Evolutionary conservation across 2,797 vertebrate genomes (phyloP).

Genomic region (Mus spretus): DNA sequence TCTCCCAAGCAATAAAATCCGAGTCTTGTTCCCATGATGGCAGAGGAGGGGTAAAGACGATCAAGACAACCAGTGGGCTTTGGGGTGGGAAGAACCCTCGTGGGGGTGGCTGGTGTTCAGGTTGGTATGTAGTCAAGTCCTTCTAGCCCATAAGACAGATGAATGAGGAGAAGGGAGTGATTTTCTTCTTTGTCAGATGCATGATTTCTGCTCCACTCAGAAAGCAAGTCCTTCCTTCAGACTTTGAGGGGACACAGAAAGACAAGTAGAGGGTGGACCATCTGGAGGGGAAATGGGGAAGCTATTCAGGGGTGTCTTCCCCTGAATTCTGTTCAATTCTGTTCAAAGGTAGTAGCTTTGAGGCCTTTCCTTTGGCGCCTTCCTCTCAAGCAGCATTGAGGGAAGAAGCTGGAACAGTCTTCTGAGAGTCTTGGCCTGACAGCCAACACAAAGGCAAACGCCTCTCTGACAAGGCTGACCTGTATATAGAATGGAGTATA

Average conservation of each 20-base stretch:
- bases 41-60: constrained; percentile 52
- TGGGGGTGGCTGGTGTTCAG: not conserved
- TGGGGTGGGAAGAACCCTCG: not conserved
- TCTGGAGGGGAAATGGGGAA: not conserved
- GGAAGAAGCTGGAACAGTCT: not conserved
- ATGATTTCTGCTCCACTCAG: not conserved
- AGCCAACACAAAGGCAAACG: not conserved
- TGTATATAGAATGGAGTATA: not conserved
- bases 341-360: fast-evolving
- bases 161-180: not conserved
- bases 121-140: not conserved
- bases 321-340: not conserved
- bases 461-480: not conserved
- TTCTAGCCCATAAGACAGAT: not conserved
- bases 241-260: not conserved
- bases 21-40: constrained; percentile 46
- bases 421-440: not conserved
- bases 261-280: not conserved
- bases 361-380: not conserved
- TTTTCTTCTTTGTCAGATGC: not conserved
- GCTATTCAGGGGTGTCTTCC: not conserved
- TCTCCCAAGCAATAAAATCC: constrained; percentile 71
- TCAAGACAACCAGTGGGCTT: constrained; percentile 5
- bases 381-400: not conserved
- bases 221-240: not conserved